Conservation (phyloP, 1,140 invertebrate genomes). For the Caenorhabditis briggsae region DNA sequence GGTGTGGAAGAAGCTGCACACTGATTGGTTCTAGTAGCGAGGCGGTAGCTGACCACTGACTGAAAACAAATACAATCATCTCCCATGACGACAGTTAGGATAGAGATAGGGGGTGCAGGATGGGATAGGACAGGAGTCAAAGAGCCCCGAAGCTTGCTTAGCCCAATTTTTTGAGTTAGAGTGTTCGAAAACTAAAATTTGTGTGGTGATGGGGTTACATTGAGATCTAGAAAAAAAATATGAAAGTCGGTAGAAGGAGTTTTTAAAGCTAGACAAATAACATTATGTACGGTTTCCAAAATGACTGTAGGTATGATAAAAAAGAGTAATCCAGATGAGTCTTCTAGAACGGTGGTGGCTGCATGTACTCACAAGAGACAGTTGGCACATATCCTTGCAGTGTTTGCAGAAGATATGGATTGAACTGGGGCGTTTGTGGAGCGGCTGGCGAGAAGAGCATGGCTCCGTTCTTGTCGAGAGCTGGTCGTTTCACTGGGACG, state of each 20-base stretch:
- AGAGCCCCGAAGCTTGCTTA: neutral
- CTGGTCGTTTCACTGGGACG: slow-evolving; percentile 66
- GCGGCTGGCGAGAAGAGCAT: slow-evolving; percentile 54
- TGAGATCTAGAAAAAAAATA: slow-evolving; percentile 42
- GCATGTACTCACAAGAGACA: slow-evolving; percentile 70
- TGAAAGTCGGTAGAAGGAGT: slow-evolving; percentile 1
- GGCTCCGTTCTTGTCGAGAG: slow-evolving; percentile 70
- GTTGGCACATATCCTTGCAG: slow-evolving; percentile 70
- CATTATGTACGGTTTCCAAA: slow-evolving; percentile 25
- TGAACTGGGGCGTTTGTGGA: slow-evolving; percentile 60
- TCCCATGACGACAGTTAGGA: slow-evolving; percentile 11
- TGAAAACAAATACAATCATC: slow-evolving; percentile 61
- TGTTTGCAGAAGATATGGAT: slow-evolving; percentile 67
- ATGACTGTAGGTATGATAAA: neutral
- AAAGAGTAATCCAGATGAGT: slow-evolving; percentile 1
- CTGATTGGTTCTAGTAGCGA: slow-evolving; percentile 61
- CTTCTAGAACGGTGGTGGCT: slow-evolving; percentile 42
- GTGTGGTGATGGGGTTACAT: neutral
- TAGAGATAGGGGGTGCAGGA: slow-evolving; percentile 19
- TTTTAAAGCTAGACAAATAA: slow-evolving; percentile 21
- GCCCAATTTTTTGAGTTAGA: neutral
- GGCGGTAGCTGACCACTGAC: slow-evolving; percentile 66
- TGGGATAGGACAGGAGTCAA: slow-evolving; percentile 8
- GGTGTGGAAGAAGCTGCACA: slow-evolving; percentile 41
- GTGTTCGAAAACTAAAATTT: neutral